These are phyloP conservation scores for Drosophila leontia DNA, from an alignment of 1,140 invertebrate genomes.

Conservation along the genomic window DNA sequence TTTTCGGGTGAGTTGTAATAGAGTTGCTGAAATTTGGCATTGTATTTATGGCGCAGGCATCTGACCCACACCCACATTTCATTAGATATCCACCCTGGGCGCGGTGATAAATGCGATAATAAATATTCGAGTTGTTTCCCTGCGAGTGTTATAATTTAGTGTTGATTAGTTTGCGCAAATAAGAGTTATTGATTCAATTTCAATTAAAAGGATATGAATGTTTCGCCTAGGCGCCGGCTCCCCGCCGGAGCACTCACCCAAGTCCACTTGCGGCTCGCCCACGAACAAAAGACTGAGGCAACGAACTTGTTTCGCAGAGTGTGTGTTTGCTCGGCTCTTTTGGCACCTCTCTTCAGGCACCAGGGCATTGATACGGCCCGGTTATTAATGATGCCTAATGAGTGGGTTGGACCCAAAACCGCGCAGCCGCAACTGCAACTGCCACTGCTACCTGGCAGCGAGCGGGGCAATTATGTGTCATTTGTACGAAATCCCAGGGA, in stretches of 20 bases:
- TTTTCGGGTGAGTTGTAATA: conserved; percentile 71
- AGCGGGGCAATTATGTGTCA: conserved; percentile 70
- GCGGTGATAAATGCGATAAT: conserved; percentile 80
- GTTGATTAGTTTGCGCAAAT: conserved; percentile 83
- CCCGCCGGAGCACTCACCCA: background rate
- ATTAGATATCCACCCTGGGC: conserved; percentile 56
- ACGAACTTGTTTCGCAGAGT: conserved; percentile 59
- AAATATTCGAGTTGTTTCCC: conserved; percentile 81
- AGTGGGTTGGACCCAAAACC: conserved; percentile 67
- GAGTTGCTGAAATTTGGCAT: conserved; percentile 82
- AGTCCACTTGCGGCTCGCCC: conserved; percentile 25
- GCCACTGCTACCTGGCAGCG: conserved; percentile 36
- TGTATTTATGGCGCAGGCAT: conserved; percentile 65
- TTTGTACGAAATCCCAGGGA: conserved; percentile 60
- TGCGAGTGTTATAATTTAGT: conserved; percentile 83
- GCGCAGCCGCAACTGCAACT: conserved; percentile 30
- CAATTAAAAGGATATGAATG: conserved; percentile 83
- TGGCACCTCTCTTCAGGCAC: conserved; percentile 65
- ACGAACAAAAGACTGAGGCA: conserved; percentile 61
- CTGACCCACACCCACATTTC: conserved; percentile 49
- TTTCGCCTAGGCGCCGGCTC: conserved; percentile 42
- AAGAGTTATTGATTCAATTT: conserved; percentile 83
- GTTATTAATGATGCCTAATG: conserved; percentile 81
- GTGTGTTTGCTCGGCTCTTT: conserved; percentile 47
- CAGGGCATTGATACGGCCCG: conserved; percentile 51